Evolutionary conservation across 2,888 invertebrate genomes (phyloP), one percentile per base, ranked within the genome.

Genomic region (Himalopsyche tibetana): DNA sequence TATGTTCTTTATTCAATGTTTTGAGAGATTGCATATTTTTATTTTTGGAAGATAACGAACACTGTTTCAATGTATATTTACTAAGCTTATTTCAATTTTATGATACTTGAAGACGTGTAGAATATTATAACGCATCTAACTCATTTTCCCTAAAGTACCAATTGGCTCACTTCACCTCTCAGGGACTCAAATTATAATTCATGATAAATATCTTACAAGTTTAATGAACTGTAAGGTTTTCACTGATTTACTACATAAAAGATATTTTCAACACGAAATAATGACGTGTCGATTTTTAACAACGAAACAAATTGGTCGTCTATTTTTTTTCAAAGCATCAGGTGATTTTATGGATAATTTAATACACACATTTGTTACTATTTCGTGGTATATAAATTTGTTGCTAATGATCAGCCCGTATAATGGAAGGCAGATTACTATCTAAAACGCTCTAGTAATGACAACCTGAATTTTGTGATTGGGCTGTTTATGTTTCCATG

Each of bases 301-400:
- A 63, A 69, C 82, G 40, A 80, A 83, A 85, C 82, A 51, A 80
- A 83, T 83, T 83, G 51, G 40, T 42, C 11, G n/a, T 45, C 17
- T 45, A 6, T 80, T 80, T 19, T 80, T 80, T 86, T 83, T 74
- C 81, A 83, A 42, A 69, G 56, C 83, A 82, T 74, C 42, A 81
- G 86, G 83, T 81, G 83, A 86, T 86, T 86, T 86, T 86, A 79
- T 63, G 86, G 69, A 81, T 86, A 86, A 86, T 86, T 86, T 83
- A 86, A 86, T 86, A 83, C 80, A 42, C 55, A 83, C 69, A 45
- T 55, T 55, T 80, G 36, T 38, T 45, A 55, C 85, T n/a, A 82
- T 51, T 51, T 51, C 9, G 28, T 55, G 19, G 19, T 55, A 86
- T 63, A 84, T 86, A 86, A 82, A 84, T 86, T 86, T 86, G 55